Evolutionary conservation across 1,140 invertebrate species (phyloP).

Genomic region (Apis dorsata): DNA sequence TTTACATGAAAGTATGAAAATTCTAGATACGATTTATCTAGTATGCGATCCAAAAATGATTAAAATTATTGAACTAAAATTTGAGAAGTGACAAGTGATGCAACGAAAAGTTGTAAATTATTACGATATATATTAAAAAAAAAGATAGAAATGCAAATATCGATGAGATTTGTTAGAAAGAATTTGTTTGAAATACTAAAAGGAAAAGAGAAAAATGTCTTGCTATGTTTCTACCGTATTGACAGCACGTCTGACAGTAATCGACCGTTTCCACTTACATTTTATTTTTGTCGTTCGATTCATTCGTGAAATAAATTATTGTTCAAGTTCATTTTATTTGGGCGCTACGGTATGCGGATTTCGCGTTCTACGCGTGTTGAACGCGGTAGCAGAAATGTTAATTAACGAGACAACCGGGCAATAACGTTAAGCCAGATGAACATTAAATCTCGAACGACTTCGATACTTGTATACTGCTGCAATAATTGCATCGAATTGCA

Average conservation of each 20-base stretch:
- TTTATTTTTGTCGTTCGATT: background rate
- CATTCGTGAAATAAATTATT: background rate
- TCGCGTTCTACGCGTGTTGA: background rate
- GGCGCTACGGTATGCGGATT: background rate
- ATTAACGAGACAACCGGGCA: constrained; percentile 20
- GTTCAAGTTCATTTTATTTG: background rate
- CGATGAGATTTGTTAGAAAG: too few species aligned
- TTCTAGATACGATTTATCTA: too few species aligned
- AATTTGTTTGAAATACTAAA: background rate
- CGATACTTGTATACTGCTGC: background rate
- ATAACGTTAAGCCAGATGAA: constrained; percentile 16
- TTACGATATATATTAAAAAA: too few species aligned
- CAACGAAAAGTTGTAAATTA: too few species aligned
- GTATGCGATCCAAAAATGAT: too few species aligned
- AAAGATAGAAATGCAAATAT: too few species aligned
- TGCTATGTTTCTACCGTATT: background rate
- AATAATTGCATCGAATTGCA: constrained; percentile 25
- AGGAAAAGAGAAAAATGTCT: background rate
- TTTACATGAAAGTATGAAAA: too few species aligned
- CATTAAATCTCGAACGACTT: constrained; percentile 2
- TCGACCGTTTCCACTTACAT: background rate
- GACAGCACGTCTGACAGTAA: background rate
- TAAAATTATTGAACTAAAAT: too few species aligned
- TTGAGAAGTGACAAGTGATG: too few species aligned
- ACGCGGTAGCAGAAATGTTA: constrained; percentile 18